Evolutionary conservation across 2,888 invertebrate genomes (phyloP).

Genomic region (Leptopilina drosophilae): DNA sequence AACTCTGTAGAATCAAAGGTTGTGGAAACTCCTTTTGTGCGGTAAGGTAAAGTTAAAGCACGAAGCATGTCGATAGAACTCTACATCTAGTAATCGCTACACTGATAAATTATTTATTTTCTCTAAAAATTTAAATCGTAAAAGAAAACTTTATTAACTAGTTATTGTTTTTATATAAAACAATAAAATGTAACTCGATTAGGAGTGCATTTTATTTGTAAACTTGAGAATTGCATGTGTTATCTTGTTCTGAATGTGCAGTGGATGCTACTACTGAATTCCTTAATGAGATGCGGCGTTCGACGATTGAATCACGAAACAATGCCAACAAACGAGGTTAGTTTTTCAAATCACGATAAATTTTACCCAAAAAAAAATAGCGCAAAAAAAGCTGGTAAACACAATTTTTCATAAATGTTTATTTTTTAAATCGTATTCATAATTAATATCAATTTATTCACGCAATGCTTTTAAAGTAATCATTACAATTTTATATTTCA

Average conservation of each 20-base stretch:
- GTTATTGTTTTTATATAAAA: not conserved
- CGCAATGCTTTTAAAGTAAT: not conserved
- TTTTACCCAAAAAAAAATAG: not conserved
- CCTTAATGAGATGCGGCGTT: constrained; percentile 73
- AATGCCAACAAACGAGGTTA: constrained; percentile 68
- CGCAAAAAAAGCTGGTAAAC: not conserved
- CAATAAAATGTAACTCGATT: constrained; percentile 15
- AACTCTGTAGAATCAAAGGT: constrained; percentile 51
- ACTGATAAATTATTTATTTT: not conserved
- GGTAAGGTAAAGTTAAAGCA: constrained; percentile 40
- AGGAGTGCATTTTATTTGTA: constrained; percentile 35
- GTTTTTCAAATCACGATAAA: constrained; percentile 43
- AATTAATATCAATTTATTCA: constrained; percentile 11
- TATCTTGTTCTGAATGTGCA: constrained; percentile 65
- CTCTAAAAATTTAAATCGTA: not conserved
- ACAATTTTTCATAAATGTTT: constrained; percentile 37
- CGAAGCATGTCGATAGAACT: constrained; percentile 16
- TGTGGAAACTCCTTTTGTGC: constrained; percentile 53
- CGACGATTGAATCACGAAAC: constrained; percentile 65
- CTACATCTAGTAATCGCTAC: not conserved
- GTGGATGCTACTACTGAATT: constrained; percentile 70
- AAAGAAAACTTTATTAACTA: no score
- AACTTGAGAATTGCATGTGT: constrained; percentile 57
- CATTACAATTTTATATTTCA: not conserved
- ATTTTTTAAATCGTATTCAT: not conserved